A percentile compares a stretch with the other conserved stretches of the same genome.
phyloP scores from a whole-genome alignment of 1,140 invertebrate genomes.

The Parapsyche elsis region DNA sequence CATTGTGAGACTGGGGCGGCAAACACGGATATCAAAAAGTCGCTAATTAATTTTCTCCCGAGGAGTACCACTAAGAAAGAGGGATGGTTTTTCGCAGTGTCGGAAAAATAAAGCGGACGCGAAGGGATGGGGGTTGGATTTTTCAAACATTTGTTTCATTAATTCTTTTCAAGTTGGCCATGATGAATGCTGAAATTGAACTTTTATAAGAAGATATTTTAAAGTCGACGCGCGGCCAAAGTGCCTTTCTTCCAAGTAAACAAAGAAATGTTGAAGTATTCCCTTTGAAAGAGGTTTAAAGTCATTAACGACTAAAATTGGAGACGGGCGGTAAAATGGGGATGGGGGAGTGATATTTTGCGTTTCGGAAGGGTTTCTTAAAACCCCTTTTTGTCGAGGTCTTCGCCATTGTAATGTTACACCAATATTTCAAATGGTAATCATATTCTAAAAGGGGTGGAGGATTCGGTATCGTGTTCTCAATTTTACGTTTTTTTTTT shows the following conservation, averaged over 20 bases:
- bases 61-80: neutral
- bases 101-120: neutral
- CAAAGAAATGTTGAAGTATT: constrained; percentile 48
- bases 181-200: constrained; percentile 49
- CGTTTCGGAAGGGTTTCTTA: constrained; percentile 37
- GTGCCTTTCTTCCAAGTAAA: constrained; percentile 41
- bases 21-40: constrained; percentile 35
- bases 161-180: constrained; percentile 50
- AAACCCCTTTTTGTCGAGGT: constrained; percentile 9
- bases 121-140: neutral
- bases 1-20: neutral
- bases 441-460: neutral
- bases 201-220: constrained; percentile 44
- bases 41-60: constrained; percentile 41
- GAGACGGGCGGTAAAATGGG: too few species aligned
- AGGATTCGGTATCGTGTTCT: constrained; percentile 11
- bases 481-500: neutral
- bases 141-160: constrained; percentile 49
- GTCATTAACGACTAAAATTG: constrained; percentile 35
- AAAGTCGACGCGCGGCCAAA: constrained; percentile 11
- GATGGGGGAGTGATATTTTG: neutral
- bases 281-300: constrained; percentile 50
- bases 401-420: constrained; percentile 30
- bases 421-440: constrained; percentile 34
- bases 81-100: neutral